Conservation (phyloP, 2,113 vertebrate genomes). For the Pseudolaguvia tuberculata region DNA sequence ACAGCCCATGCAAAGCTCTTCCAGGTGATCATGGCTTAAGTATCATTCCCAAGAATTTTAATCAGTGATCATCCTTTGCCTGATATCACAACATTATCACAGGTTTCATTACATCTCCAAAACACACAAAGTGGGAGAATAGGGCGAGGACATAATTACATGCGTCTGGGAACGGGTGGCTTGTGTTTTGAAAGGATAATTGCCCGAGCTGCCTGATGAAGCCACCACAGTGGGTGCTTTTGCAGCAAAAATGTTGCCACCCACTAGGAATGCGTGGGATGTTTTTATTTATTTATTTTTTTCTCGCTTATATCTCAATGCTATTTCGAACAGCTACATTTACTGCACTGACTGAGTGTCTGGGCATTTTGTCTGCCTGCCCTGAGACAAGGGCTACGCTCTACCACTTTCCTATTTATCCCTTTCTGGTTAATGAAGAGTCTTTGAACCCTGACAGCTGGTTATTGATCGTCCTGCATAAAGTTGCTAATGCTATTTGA, state of each 20-base stretch:
- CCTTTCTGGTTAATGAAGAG: slow-evolving; percentile 2
- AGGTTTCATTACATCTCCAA: slow-evolving; percentile 38
- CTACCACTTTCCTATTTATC: neutral
- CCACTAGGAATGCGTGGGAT: slow-evolving; percentile 41
- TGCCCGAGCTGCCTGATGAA: slow-evolving; percentile 36
- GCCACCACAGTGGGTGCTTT: slow-evolving; percentile 34
- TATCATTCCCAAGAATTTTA: slow-evolving; percentile 36
- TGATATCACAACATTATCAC: slow-evolving; percentile 46
- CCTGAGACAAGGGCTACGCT: neutral
- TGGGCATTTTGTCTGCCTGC: slow-evolving; percentile 10
- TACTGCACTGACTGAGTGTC: slow-evolving; percentile 24
- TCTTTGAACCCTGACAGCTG: no score
- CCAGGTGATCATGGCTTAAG: slow-evolving; percentile 24
- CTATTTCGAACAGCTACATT: slow-evolving; percentile 36
- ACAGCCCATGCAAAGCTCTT: slow-evolving; percentile 17
- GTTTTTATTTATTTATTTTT: slow-evolving; percentile 9
- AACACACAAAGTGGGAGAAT: slow-evolving; percentile 42
- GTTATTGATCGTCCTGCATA: no score
- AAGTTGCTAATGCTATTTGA: slow-evolving; percentile 24
- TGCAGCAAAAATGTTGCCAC: slow-evolving; percentile 40
- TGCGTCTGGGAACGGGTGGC: slow-evolving; percentile 42
- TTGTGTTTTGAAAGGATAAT: slow-evolving; percentile 50
- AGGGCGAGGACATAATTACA: slow-evolving; percentile 50
- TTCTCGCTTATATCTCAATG: slow-evolving; percentile 16
- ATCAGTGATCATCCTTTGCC: slow-evolving; percentile 35